Evolutionary conservation across 2,113 vertebrate genomes (phyloP), one percentile per base, ranked within the genome.

Genomic region (Microcebus murinus): DNA sequence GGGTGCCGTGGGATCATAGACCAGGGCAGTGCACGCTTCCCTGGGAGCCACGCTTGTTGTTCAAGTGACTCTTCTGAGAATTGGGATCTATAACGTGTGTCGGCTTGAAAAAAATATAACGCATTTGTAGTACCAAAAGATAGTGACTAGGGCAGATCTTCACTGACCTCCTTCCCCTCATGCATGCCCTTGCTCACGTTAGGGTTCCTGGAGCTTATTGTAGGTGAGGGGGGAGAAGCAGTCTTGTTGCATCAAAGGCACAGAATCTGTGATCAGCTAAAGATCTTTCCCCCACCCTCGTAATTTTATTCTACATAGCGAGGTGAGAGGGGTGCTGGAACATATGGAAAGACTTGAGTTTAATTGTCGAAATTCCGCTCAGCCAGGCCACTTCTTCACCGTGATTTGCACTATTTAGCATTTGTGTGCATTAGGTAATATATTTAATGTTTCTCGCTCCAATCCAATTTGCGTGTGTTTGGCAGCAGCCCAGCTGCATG

Each of bases 391-490:
- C 67, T 77, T 96, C 94, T 61, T 97, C 63, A 3, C 87, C 42
- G 74, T 20, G 52, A 97, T 97, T 90, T 97, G 95, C 45, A 21
- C 90, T 97, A 4, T 59, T 98, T 98, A 98, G 97, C 85, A 10
- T 95, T 96, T 95, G 96, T 97, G 95, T 97, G 97, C 98, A 94
- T 97, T 96, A 96, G 98, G 96, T 88, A 96, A 97, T 98, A 94
- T 84, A 95, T 91, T 97, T 95, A 93, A 96, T 90, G 96, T 83
- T 98, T 97, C 96, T 97, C 14, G 0, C 91, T 95, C 87, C 95
- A 90, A 96, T 95, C 96, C 97, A 63, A 31, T 96, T 95, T 97
- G 86, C 45, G 70, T 25, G 21, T 80, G 86, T 87, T 96, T 98
- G 98, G 98, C 98, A 94, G 95, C 70, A 90, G 92, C 88, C 96